phyloP scores from a whole-genome alignment of 2,888 invertebrate species.

The Scrobipalpa atriplicella region DNA sequence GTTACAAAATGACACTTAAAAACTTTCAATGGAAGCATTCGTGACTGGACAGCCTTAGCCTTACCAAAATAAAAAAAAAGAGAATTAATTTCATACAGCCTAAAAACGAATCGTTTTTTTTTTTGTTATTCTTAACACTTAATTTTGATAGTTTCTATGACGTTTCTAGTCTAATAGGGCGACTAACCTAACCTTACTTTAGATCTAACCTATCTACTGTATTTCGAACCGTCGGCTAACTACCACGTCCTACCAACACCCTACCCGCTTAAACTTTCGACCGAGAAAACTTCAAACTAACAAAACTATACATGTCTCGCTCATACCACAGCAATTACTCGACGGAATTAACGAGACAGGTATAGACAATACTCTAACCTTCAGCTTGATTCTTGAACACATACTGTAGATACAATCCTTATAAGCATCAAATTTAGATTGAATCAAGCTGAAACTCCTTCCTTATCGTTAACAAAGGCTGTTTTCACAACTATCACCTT shows the following conservation, averaged over 20 bases:
- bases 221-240: conserved; percentile 23
- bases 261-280: conserved; percentile 30
- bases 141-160: conserved; percentile 70
- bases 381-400: conserved; percentile 22
- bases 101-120: conserved; percentile 54
- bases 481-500: conserved; percentile 18
- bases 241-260: conserved; percentile 28
- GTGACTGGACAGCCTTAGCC: conserved; percentile 65
- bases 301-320: conserved; percentile 15
- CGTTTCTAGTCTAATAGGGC: conserved; percentile 66
- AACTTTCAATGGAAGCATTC: conserved; percentile 71
- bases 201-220: conserved; percentile 49
- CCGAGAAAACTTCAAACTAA: conserved; percentile 24
- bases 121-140: conserved; percentile 37
- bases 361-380: background rate
- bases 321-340: background rate
- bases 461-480: background rate
- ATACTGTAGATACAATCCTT: conserved; percentile 1
- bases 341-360: background rate
- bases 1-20: conserved; percentile 70
- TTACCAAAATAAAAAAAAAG: conserved; percentile 45
- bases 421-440: background rate
- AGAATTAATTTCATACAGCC: conserved; percentile 58
- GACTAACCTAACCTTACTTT: conserved; percentile 62
- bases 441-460: conserved; percentile 13